Base-by-base conservation (phyloP, 2,888 invertebrate genomes). In the Sericinus montela region DNA sequence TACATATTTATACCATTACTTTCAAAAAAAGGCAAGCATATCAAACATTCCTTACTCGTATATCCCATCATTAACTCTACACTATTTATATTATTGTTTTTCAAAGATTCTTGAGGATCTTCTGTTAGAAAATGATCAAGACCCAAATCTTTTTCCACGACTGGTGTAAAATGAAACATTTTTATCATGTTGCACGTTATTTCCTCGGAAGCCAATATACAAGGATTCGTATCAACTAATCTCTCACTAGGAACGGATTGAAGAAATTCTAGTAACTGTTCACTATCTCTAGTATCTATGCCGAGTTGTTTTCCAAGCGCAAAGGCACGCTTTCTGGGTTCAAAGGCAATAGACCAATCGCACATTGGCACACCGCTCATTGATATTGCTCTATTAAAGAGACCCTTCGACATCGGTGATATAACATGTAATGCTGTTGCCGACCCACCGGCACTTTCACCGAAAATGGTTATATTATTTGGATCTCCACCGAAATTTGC, bases 21-120 rank as follows among this genome's bases (percentile, higher is more conserved):
- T 43, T 63, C 62, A 7, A 63, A 47, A 2, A 5, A 0, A 2
- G 48, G 28, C 13, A 69, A 23, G 0, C 42, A 59, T 1, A 72
- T 1, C 10, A 72, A 19, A 0, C 92, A 91, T 79, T 95, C 95
- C 46, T 93, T 90, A 1, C 90, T 90, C 8, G 93, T 94, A 7
- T 93, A 69, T 1, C 95, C 95, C 16, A 93, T 85, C 65, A 96
- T 90, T 69, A 94, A 86, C 0, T 94, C 94, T 1, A 92, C 86
- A 30, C 75, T 59, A 39, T 74, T 74, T 4, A 90, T 67, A 10
- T 72, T 77, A 19, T 92, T 92, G 25, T 79, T 74, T 61, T 65
- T 72, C 19, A 74, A 51, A 19, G 60, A 43, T 11, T 66, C 56
- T 5, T 61, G 36, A 1, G 69, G 69, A 11, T 64, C 53, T 52